phyloP scores from a whole-genome alignment of 2,797 vertebrate genomes.

The Danionella dracula region DNA sequence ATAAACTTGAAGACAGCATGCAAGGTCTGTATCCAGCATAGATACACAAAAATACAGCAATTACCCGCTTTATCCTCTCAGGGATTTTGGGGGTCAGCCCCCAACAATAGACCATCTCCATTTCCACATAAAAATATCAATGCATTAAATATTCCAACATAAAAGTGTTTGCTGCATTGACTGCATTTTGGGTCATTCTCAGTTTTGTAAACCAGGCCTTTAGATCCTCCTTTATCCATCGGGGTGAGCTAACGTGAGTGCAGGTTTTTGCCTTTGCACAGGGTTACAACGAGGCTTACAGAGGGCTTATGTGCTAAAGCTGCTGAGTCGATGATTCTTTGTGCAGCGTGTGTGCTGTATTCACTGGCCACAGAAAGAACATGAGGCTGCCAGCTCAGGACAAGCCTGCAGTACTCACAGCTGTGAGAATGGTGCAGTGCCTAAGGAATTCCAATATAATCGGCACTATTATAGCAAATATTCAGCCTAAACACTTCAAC shows the following conservation, averaged over 20 bases:
- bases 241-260: neutral
- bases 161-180: neutral
- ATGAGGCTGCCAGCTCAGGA: constrained; percentile 12
- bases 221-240: constrained; percentile 11
- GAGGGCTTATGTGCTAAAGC: constrained; percentile 36
- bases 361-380: constrained; percentile 25
- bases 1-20: constrained; percentile 90
- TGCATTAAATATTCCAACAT: neutral
- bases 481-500: neutral
- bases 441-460: constrained; percentile 14
- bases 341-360: neutral
- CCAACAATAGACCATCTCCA: neutral
- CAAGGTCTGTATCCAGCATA: constrained; percentile 69
- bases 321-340: constrained; percentile 43
- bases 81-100: too few relatives aligned
- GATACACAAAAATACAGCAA: neutral
- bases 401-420: constrained; percentile 12
- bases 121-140: neutral
- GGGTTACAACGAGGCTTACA: constrained; percentile 24
- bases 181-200: neutral
- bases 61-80: too few relatives aligned
- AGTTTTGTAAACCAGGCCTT: constrained; percentile 10
- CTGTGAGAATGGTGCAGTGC: constrained; percentile 2
- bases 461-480: neutral
- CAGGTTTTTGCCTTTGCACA: constrained; percentile 26